A percentile compares a stretch with the other conserved stretches of the same genome.
phyloP scores from a whole-genome alignment of 2,113 vertebrate species.

The Chloropsis hardwickii region DNA sequence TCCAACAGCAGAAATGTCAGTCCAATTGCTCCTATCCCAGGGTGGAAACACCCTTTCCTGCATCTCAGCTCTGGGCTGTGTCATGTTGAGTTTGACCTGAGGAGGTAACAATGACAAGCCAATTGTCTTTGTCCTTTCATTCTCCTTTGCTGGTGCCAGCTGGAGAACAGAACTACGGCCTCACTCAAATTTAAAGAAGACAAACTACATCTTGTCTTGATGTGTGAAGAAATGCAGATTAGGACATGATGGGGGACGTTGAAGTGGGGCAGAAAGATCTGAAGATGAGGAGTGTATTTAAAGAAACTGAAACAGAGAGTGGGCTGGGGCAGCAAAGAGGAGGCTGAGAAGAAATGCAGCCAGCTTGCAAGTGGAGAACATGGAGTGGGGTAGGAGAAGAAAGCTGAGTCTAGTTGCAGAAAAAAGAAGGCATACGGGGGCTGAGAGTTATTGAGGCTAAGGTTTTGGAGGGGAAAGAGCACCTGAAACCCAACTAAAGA shows the following conservation, averaged over 20 bases:
- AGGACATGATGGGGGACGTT: background rate
- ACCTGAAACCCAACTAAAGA: background rate
- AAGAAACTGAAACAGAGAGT: conserved; percentile 15
- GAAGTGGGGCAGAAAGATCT: background rate
- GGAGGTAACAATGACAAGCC: background rate
- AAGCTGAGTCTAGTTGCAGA: background rate
- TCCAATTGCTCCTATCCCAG: background rate
- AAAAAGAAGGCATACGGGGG: background rate
- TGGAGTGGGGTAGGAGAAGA: background rate
- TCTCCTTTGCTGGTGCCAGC: background rate
- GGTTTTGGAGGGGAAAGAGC: background rate
- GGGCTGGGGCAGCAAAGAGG: background rate
- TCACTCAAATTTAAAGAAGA: background rate
- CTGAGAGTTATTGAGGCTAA: background rate
- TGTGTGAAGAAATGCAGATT: conserved; percentile 22
- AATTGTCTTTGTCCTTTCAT: background rate
- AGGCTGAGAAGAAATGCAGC: background rate
- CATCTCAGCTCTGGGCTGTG: background rate
- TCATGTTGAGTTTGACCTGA: background rate
- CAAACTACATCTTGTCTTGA: background rate
- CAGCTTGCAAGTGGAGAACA: background rate
- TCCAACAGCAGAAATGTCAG: background rate
- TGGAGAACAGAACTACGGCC: background rate
- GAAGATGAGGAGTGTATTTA: conserved; percentile 5
- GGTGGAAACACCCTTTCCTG: background rate